phyloP scores from a whole-genome alignment of 2,797 vertebrate genomes.

The Sebastes kiyomatsui region DNA sequence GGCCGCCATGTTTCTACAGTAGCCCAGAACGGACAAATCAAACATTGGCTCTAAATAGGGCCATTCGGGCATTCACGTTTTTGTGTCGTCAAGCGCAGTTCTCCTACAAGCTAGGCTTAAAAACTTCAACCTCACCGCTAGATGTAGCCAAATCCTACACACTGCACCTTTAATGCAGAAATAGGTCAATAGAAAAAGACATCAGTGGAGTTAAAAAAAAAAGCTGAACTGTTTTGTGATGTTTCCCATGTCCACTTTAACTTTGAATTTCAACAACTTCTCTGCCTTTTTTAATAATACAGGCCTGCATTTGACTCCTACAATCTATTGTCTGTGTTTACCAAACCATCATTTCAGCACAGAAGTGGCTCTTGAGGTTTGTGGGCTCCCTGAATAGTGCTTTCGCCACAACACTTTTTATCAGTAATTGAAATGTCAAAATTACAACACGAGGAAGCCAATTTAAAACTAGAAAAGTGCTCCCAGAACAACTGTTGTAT shows the following conservation, averaged over 20 bases:
- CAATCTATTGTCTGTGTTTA: neutral
- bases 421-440: conserved; percentile 6
- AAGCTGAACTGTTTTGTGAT: neutral
- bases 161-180: neutral
- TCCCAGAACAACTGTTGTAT: neutral
- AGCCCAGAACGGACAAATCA: too few relatives aligned
- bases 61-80: too few relatives aligned
- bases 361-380: neutral
- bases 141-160: too few relatives aligned
- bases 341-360: neutral
- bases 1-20: too few relatives aligned
- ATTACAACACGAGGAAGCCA: neutral
- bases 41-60: too few relatives aligned
- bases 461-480: neutral
- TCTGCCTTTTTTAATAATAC: neutral
- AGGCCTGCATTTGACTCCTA: neutral
- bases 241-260: neutral
- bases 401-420: neutral
- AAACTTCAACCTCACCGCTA: too few relatives aligned
- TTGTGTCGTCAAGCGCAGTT: too few relatives aligned
- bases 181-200: neutral
- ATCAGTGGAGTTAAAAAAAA: neutral
- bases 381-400: neutral
- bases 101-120: too few relatives aligned
- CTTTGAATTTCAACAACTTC: neutral